A percentile compares a stretch with the other conserved stretches of the same genome.
phyloP scores from a whole-genome alignment of 2,888 invertebrate genomes.

The Euzetes globulus region DNA sequence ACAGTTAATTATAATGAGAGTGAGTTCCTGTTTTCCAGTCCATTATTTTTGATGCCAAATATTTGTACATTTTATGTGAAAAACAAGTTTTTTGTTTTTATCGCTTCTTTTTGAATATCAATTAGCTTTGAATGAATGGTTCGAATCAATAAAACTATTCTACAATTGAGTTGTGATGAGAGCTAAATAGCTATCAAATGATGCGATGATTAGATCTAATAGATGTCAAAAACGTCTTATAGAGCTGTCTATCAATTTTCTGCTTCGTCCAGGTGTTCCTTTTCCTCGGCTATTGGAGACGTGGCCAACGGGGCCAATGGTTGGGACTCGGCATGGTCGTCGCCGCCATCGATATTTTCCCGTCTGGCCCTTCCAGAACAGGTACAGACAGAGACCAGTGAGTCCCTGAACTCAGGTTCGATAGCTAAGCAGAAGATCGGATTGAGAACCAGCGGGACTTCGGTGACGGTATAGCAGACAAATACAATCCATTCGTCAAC shows the following conservation, averaged over 20 bases:
- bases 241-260: background rate
- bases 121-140: background rate
- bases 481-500: slow-evolving; percentile 34
- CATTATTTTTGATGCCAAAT: background rate
- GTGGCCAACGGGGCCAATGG: slow-evolving; percentile 36
- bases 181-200: background rate
- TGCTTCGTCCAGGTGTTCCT: slow-evolving; percentile 34
- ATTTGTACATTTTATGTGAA: background rate
- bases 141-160: background rate
- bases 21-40: background rate
- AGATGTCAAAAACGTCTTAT: background rate
- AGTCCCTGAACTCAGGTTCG: slow-evolving; percentile 34
- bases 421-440: slow-evolving; percentile 30
- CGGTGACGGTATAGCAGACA: slow-evolving; percentile 11
- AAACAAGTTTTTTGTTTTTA: background rate
- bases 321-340: slow-evolving; percentile 34
- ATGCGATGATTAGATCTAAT: background rate
- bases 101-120: background rate
- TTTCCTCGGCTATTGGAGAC: slow-evolving; percentile 34
- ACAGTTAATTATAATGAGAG: background rate
- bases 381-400: slow-evolving; percentile 32
- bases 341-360: slow-evolving; percentile 20
- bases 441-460: slow-evolving; percentile 32
- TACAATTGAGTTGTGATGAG: background rate
- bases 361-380: slow-evolving; percentile 27